Evolutionary conservation across 1,140 invertebrate species (phyloP).

Genomic region (Steinernema khuongi): DNA sequence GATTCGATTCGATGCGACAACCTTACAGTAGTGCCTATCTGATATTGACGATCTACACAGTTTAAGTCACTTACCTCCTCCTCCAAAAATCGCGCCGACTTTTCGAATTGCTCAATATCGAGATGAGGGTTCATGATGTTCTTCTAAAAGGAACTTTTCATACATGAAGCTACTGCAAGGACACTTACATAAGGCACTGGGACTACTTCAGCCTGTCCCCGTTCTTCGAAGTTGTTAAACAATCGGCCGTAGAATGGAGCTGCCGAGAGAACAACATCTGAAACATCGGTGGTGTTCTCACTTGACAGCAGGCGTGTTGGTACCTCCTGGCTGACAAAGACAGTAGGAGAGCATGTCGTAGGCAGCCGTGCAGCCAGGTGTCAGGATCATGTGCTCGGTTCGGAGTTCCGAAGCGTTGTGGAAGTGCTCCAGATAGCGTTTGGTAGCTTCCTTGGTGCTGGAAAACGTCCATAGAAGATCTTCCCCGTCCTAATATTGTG

Average conservation of each 20-base stretch:
- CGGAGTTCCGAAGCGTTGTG: conserved; percentile 23
- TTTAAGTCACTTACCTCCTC: conserved; percentile 18
- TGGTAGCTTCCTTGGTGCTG: conserved; percentile 27
- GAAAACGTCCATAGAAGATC: conserved; percentile 8
- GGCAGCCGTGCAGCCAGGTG: conserved; percentile 32
- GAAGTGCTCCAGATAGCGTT: conserved; percentile 27
- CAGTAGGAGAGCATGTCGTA: conserved; percentile 39
- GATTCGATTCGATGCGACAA: no score
- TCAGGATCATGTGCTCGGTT: conserved; percentile 25
- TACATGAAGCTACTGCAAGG: background rate
- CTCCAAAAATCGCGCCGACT: conserved; percentile 15
- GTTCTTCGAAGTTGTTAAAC: conserved; percentile 37
- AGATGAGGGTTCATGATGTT: conserved; percentile 30
- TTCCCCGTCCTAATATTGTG: background rate
- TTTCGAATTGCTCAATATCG: conserved; percentile 21
- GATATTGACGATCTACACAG: no score
- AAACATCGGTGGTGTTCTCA: background rate
- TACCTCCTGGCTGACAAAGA: conserved; percentile 36
- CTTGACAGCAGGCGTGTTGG: background rate
- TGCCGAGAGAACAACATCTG: conserved; percentile 33
- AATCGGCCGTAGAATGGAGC: conserved; percentile 32
- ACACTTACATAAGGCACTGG: conserved; percentile 29
- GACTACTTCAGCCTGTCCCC: conserved; percentile 32
- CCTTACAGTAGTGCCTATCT: no score
- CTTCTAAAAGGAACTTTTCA: conserved; percentile 20